Percentiles rank a stretch among this genome's conserved stretches.
Conservation (phyloP, 2,888 invertebrate genomes). For the Polia nebulosa region DNA sequence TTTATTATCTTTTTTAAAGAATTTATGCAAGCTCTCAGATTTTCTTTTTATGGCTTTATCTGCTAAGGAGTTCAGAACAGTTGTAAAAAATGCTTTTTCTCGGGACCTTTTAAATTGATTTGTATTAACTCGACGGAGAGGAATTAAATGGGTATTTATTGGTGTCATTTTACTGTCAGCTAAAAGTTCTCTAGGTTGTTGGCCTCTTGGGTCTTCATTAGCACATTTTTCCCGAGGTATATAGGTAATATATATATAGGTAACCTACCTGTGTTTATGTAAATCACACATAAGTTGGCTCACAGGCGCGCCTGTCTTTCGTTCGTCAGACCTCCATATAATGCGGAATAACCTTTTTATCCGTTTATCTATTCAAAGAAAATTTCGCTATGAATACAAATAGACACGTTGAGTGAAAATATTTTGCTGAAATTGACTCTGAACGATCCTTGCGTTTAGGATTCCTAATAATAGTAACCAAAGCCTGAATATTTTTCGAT, state of each 20-base stretch:
- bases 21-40: conserved; percentile 23
- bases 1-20: conserved; percentile 21
- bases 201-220: conserved; percentile 9
- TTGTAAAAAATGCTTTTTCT: conserved; percentile 11
- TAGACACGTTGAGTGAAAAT: conserved; percentile 80
- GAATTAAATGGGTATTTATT: neutral
- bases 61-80: conserved; percentile 12
- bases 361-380: conserved; percentile 83
- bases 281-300: conserved; percentile 26
- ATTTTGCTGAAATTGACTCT: conserved; percentile 80
- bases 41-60: neutral
- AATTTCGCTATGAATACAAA: conserved; percentile 84
- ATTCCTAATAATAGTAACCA: conserved; percentile 51
- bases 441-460: conserved; percentile 69
- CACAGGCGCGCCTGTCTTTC: conserved; percentile 68
- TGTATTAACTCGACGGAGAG: neutral
- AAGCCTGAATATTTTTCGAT: conserved; percentile 2
- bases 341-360: conserved; percentile 79
- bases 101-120: neutral
- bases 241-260: too few relatives aligned
- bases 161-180: neutral
- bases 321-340: conserved; percentile 78
- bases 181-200: neutral
- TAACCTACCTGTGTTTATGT: conserved; percentile 14
- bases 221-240: conserved; percentile 9